Base-by-base conservation (phyloP, 2,888 invertebrate genomes). In the Cryptosula pallasiana region DNA sequence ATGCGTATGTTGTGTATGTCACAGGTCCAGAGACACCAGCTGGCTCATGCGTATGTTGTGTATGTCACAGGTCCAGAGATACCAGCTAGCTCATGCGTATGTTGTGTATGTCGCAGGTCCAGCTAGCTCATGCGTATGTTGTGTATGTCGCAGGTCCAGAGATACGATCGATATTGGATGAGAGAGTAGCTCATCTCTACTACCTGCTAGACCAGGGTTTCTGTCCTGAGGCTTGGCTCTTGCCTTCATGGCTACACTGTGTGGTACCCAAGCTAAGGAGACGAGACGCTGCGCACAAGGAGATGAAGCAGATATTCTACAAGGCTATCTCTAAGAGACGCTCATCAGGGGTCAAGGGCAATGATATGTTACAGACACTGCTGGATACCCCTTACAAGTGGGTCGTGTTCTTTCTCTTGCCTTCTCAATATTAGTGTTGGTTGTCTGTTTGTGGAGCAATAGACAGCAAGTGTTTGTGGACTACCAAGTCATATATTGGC, bases 341-440 rank as follows among this genome's bases (percentile, higher is more conserved):
- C 9, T 75, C 73, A n/a, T 63, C 76, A n/a, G 76, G 75, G 1
- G 75, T 75, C 20, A 29, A 45, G 54, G 63, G 72, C 16, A 78
- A 79, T 29, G 81, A 81, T 73, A 80, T 81, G 78, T 74, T 81
- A 45, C 80, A 80, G 73, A 81, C 79, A 1, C 72, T 81, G 23
- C 75, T 81, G n/a, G 79, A 80, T 36, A 75, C 81, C 35, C 78
- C 76, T 5, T 81, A 82, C 76, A 81, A 81, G 80, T 81, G 34
- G 2, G 63, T 63, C 9, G 45, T 45, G 45, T 5, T n/a, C n/a
- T n/a, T n/a, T n/a, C n/a, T n/a, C n/a, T n/a, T n/a, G n/a, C n/a
- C n/a, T n/a, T n/a, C n/a, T n/a, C n/a, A n/a, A n/a, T n/a, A n/a
- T n/a, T n/a, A n/a, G n/a, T n/a, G n/a, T n/a, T n/a, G n/a, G n/a